A percentile compares a stretch with the other conserved stretches of the same genome.
phyloP scores from a whole-genome alignment of 2,888 invertebrate species.

The Yponomeuta malinellus region DNA sequence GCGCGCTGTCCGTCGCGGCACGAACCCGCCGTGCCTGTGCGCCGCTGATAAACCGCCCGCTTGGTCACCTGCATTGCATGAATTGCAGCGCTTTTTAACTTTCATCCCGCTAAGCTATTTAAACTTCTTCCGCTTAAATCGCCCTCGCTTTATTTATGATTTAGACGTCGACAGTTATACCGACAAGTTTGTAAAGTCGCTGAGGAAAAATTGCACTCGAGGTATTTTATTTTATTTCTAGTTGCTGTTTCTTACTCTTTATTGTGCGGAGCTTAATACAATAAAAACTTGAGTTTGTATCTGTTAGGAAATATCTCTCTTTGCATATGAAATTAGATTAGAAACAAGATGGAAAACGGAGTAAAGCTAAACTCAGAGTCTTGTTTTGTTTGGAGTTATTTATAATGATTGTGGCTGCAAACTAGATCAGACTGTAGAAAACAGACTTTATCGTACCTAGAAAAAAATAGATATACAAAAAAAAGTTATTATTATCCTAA shows the following conservation, averaged over 20 bases:
- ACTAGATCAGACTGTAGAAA: no score
- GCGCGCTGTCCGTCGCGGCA: conserved; percentile 18
- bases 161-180: conserved; percentile 40
- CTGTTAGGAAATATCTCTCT: conserved; percentile 2
- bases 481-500: no score
- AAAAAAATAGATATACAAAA: no score
- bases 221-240: conserved; percentile 5
- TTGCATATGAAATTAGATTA: conserved; percentile 13
- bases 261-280: not conserved
- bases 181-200: conserved; percentile 45
- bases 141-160: conserved; percentile 63
- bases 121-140: conserved; percentile 66
- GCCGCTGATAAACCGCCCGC: conserved; percentile 57
- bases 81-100: conserved; percentile 74
- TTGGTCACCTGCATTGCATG: conserved; percentile 73
- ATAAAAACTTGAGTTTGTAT: conserved; percentile 2
- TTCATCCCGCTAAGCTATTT: conserved; percentile 63
- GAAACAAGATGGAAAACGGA: not conserved
- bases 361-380: not conserved
- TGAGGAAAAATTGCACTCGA: conserved; percentile 4
- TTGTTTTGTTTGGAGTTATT: not conserved
- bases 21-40: conserved; percentile 41
- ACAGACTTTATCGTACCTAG: no score
- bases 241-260: conserved; percentile 7
- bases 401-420: not conserved